A percentile compares a stretch with the other conserved stretches of the same genome.
Evolutionary conservation across 2,888 invertebrate genomes (phyloP).

Genomic region (Rotaria socialis): DNA sequence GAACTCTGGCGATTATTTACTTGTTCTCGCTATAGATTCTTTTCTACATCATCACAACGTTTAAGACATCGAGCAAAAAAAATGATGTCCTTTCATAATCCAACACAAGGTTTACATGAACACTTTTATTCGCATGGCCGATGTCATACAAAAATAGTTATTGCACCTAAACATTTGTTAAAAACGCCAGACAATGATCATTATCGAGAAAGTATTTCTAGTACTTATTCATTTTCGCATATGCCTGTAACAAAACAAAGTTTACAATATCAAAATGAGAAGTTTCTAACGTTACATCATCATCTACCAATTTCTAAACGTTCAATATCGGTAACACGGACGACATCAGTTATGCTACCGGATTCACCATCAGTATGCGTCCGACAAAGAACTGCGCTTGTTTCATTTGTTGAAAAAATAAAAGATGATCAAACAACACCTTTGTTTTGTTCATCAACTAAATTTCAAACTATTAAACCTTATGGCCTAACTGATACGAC

Average conservation of each 20-base stretch:
- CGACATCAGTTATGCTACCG: not conserved
- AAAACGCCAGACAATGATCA: not conserved
- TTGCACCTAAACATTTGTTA: not conserved
- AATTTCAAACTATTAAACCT: not conserved
- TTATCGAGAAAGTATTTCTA: not conserved
- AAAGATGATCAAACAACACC: not conserved
- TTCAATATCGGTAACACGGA: not conserved
- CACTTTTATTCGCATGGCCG: not conserved
- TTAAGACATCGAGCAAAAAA: not conserved
- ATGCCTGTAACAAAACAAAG: not conserved
- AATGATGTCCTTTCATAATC: not conserved
- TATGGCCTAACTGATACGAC: not conserved
- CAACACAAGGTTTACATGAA: not conserved
- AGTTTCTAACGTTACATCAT: not conserved
- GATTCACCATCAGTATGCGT: not conserved
- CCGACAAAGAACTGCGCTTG: not conserved
- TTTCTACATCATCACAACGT: conserved; percentile 14
- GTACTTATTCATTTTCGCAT: conserved; percentile 2
- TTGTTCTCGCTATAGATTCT: not conserved
- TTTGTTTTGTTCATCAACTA: not conserved
- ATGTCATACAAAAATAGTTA: not conserved
- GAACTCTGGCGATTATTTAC: conserved; percentile 48
- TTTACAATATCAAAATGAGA: not conserved
- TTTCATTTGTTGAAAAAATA: not conserved
- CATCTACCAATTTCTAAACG: not conserved